Percentiles rank a stretch among this genome's conserved stretches.
Evolutionary conservation across 2,888 invertebrate genomes (phyloP).

Genomic region (Dascillus cervinus): DNA sequence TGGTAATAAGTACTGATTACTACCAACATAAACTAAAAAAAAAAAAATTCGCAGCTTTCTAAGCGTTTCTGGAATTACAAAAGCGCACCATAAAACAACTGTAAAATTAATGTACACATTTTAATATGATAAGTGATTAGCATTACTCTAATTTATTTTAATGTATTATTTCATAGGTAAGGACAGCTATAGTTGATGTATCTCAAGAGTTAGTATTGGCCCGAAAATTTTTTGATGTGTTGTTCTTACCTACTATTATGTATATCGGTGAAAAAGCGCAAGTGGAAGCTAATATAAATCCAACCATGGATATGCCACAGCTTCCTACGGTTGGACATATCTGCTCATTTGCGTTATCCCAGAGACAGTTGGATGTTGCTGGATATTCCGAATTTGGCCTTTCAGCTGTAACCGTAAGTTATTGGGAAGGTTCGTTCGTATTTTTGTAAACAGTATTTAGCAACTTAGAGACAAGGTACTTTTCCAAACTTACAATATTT

Average conservation of each 20-base stretch:
- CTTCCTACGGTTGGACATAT: slow-evolving; percentile 3
- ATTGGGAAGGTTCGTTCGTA: no score
- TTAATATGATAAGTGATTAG: no score
- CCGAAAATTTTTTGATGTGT: not conserved
- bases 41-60: no score
- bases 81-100: no score
- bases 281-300: not conserved
- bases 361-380: slow-evolving; percentile 1
- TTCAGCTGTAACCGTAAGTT: slow-evolving; percentile 1
- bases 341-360: slow-evolving; percentile 1
- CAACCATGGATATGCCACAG: not conserved
- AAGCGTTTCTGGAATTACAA: no score
- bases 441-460: no score
- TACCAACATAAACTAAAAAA: no score
- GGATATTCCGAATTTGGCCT: not conserved
- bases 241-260: slow-evolving; percentile 1
- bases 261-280: slow-evolving; percentile 1
- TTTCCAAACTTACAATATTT: no score
- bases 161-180: not conserved
- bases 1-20: no score
- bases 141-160: not conserved
- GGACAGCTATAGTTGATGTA: not conserved
- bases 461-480: no score
- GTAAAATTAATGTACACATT: no score
- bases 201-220: not conserved